Base-by-base conservation (phyloP, 2,113 vertebrate species). In the Coracopsis vasa region DNA sequence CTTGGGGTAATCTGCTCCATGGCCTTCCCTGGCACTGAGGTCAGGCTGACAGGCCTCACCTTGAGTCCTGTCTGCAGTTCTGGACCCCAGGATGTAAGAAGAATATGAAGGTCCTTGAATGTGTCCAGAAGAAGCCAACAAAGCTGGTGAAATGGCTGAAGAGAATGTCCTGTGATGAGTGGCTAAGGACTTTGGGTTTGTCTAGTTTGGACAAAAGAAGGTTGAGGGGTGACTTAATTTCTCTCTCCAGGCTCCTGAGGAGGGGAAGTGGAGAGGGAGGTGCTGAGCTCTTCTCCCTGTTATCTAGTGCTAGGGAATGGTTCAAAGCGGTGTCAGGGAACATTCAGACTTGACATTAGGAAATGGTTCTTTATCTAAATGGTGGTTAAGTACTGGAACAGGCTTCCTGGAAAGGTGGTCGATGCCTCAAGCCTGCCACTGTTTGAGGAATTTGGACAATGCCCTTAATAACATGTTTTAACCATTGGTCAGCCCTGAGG, bases 301-400 rank as follows among this genome's bases (percentile, higher is more conserved):
- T 3, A 20, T 21, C 16, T 44, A 39, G 33, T 1, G 19, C 7
- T 6, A 65, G 20, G 45, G 2, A 66, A 12, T 64, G 19, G 11
- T 35, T 91, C 42, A 44, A 42, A 91, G 6, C 45, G 31, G 13
- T 2, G 2, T 9, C 15, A 41, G 14, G 14, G 24, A 21, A 47
- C 2, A 11, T 88, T 77, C 28, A 62, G n/a, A 39, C 29, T 50
- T 16, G 11, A 56, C 16, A 17, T 66, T 11, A 44, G 39, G 35
- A 44, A 82, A 6, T 2, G 5, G 44, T 81, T 81, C 18, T 85
- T 69, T 66, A 54, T 35, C 0, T 0, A 42, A 14, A 28, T 5
- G 23, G 18, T 18, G 23, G 17, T 66, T 13, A 56, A 58, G 51
- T 20, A 23, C 23, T 80, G 23, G 19, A 67, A 35, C 5, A 47